Percentiles rank a stretch among this genome's conserved stretches.
Conservation (phyloP, 2,888 invertebrate species). For the Polydrusus pterygomalis region DNA sequence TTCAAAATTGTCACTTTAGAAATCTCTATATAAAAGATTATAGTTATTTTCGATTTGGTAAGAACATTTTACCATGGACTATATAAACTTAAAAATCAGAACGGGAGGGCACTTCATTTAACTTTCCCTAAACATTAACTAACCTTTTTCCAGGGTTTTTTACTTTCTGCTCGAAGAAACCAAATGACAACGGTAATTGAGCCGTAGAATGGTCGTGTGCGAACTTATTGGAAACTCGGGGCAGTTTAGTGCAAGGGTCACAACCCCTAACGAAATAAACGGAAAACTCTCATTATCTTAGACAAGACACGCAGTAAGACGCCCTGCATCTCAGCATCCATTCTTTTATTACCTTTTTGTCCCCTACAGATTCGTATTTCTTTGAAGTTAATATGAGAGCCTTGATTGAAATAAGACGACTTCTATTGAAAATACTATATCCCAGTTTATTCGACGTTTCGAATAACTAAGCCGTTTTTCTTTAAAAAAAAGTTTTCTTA, state of each 20-base stretch:
- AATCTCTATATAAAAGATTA: too few species aligned
- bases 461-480: background rate
- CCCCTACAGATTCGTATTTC: slow-evolving; percentile 58
- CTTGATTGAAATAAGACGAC: slow-evolving; percentile 44
- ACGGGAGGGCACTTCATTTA: slow-evolving; percentile 8
- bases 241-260: slow-evolving; percentile 54
- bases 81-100: background rate
- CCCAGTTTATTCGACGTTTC: background rate
- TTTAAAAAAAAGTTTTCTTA: background rate
- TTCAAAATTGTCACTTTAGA: too few species aligned
- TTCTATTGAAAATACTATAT: background rate
- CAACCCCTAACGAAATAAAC: slow-evolving; percentile 57
- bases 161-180: slow-evolving; percentile 45
- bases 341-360: slow-evolving; percentile 53
- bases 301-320: slow-evolving; percentile 55
- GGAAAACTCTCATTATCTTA: slow-evolving; percentile 58
- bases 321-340: slow-evolving; percentile 47
- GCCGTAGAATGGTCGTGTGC: slow-evolving; percentile 45
- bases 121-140: slow-evolving; percentile 21
- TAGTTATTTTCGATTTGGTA: too few species aligned
- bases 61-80: background rate
- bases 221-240: slow-evolving; percentile 47
- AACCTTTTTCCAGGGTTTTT: slow-evolving; percentile 31
- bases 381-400: slow-evolving; percentile 57
- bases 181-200: slow-evolving; percentile 47